Percentiles rank a stretch among this genome's conserved stretches.
These are phyloP conservation scores for Eristalis pertinax DNA, from an alignment of 2,888 invertebrate genomes.

Conservation along the genomic window DNA sequence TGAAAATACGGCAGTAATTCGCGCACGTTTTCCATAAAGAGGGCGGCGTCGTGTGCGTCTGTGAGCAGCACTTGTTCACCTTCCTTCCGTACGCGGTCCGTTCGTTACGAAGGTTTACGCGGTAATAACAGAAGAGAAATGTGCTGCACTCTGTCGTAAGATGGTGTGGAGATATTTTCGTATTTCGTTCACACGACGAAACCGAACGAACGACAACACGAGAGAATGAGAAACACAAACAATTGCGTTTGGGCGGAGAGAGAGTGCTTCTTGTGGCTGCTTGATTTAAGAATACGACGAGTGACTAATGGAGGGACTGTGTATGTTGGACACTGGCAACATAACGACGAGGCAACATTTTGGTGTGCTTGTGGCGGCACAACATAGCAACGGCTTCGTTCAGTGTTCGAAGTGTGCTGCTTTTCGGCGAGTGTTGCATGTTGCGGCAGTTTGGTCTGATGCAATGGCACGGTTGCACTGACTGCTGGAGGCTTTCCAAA, in stretches of 20 bases:
- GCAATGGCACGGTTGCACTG: conserved; percentile 3
- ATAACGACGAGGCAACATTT: conserved; percentile 65
- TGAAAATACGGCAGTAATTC: conserved; percentile 59
- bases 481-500: not conserved
- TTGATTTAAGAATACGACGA: conserved; percentile 14
- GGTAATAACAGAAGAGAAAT: conserved; percentile 64
- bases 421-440: conserved; percentile 42
- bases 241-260: conserved; percentile 2
- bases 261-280: conserved; percentile 1
- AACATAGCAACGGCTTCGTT: conserved; percentile 66
- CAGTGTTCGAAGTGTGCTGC: conserved; percentile 40
- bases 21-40: conserved; percentile 44
- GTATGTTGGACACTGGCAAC: conserved; percentile 23
- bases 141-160: conserved; percentile 50
- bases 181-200: conserved; percentile 21
- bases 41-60: not conserved
- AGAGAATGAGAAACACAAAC: conserved; percentile 13
- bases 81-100: conserved; percentile 40
- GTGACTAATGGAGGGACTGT: not conserved
- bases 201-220: conserved; percentile 13
- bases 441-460: not conserved
- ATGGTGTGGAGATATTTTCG: conserved; percentile 64
- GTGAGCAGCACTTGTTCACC: conserved; percentile 12
- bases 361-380: conserved; percentile 35
- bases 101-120: conserved; percentile 68